Evolutionary conservation across 2,113 vertebrate species (phyloP).

Genomic region (Reinhardtius hippoglossoides): DNA sequence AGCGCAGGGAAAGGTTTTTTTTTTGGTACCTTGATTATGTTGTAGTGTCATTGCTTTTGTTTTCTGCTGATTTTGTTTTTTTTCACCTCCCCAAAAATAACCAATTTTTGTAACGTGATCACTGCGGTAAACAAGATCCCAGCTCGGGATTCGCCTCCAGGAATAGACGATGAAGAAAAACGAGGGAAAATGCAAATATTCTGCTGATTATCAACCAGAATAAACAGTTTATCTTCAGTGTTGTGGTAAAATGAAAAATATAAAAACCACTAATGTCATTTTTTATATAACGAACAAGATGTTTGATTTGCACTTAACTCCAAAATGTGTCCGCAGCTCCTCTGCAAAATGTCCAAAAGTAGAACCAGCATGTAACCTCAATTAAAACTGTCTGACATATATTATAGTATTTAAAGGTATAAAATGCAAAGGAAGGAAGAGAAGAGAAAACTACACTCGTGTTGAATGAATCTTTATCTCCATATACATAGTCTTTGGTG

Average conservation of each 20-base stretch:
- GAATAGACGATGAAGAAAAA: slow-evolving; percentile 7
- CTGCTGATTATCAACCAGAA: neutral
- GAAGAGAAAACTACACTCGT: too few species aligned
- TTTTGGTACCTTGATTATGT: neutral
- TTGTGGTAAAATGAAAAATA: neutral
- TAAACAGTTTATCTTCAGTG: neutral
- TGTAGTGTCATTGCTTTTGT: slow-evolving; percentile 1
- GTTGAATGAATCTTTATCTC: too few species aligned
- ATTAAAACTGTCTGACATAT: too few species aligned
- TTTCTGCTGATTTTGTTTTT: neutral
- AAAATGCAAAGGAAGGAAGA: too few species aligned
- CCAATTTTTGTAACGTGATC: neutral
- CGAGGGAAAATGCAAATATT: slow-evolving; percentile 7
- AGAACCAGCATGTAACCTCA: too few species aligned
- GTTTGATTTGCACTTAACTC: too few species aligned
- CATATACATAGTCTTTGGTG: neutral
- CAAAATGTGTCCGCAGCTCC: too few species aligned
- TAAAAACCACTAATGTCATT: too few species aligned
- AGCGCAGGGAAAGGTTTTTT: neutral
- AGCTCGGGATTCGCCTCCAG: neutral
- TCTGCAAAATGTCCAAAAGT: too few species aligned
- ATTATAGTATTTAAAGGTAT: too few species aligned
- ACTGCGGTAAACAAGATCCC: slow-evolving; percentile 5
- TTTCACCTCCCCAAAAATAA: neutral
- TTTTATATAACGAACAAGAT: too few species aligned